Conservation (phyloP, 2,888 invertebrate species). For the Desoria tigrina region DNA sequence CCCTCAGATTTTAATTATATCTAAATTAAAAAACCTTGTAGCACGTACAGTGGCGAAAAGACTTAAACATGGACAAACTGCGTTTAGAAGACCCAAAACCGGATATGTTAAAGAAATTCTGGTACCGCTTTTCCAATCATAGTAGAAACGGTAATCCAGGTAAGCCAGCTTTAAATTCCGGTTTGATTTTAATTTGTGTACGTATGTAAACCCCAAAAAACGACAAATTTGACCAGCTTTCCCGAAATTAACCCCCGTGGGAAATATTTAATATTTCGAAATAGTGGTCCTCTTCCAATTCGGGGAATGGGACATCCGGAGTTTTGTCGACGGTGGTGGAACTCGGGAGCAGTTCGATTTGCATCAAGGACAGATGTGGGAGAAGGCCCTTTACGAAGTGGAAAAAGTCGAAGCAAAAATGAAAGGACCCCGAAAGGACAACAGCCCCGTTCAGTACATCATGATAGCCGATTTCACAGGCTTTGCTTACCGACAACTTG, state of each 20-base stretch:
- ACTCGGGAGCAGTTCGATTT: conserved; percentile 5
- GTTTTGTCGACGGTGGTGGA: not conserved
- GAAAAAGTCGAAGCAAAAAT: not conserved
- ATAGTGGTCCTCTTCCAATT: conserved; percentile 14
- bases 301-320: conserved; percentile 16
- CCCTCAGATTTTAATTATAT: too few relatives aligned
- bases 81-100: conserved; percentile 1
- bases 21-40: not conserved
- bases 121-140: conserved; percentile 3
- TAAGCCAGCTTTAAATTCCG: too few relatives aligned
- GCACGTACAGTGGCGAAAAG: conserved; percentile 14
- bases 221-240: too few relatives aligned
- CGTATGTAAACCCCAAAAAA: not conserved
- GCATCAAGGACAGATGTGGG: conserved; percentile 22
- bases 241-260: too few relatives aligned
- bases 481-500: conserved; percentile 14
- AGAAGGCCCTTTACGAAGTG: conserved; percentile 14
- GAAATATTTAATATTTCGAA: too few relatives aligned
- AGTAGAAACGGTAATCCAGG: conserved; percentile 11
- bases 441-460: conserved; percentile 12
- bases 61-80: conserved; percentile 8
- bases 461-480: conserved; percentile 1
- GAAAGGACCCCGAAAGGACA: conserved; percentile 14
- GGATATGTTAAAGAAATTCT: conserved; percentile 6
- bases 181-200: not conserved